These are phyloP conservation scores for Nomada fucata DNA, from an alignment of 2,888 invertebrate species.

Conservation along the genomic window DNA sequence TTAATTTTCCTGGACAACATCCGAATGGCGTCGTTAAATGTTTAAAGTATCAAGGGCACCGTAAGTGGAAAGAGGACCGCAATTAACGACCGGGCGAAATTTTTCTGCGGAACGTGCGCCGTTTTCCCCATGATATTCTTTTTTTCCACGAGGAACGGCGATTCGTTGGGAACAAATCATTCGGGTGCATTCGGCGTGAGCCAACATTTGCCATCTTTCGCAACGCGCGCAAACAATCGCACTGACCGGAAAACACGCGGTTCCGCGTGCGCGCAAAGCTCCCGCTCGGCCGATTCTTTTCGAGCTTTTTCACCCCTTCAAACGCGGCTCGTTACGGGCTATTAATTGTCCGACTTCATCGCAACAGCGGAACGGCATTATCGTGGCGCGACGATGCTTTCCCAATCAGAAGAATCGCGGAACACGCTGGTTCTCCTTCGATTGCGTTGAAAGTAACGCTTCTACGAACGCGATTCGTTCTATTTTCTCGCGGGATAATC, in stretches of 20 bases:
- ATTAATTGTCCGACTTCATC: conserved; percentile 73
- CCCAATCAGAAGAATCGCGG: conserved; percentile 33
- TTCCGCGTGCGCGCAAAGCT: conserved; percentile 7
- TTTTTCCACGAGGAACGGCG: conserved; percentile 9
- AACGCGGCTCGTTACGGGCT: conserved; percentile 66
- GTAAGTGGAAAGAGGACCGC: neutral
- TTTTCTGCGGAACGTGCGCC: neutral
- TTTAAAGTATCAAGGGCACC: neutral
- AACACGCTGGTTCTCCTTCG: too few relatives aligned
- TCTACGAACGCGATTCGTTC: too few relatives aligned
- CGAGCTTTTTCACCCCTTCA: conserved; percentile 61
- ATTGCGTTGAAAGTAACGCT: too few relatives aligned
- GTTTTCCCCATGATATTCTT: neutral
- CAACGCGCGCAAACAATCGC: conserved; percentile 40
- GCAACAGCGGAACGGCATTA: conserved; percentile 64
- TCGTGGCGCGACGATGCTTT: conserved; percentile 59
- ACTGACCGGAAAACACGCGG: conserved; percentile 25
- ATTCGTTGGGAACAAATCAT: neutral
- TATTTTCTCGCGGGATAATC: neutral
- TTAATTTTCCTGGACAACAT: too few relatives aligned
- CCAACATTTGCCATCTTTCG: conserved; percentile 53
- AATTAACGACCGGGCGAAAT: neutral
- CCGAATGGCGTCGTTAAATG: too few relatives aligned
- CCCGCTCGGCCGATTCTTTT: conserved; percentile 31
- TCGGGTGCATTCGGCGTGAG: neutral